Evolutionary conservation across 2,888 invertebrate species (phyloP).

Genomic region (Limnephilus marmoratus): DNA sequence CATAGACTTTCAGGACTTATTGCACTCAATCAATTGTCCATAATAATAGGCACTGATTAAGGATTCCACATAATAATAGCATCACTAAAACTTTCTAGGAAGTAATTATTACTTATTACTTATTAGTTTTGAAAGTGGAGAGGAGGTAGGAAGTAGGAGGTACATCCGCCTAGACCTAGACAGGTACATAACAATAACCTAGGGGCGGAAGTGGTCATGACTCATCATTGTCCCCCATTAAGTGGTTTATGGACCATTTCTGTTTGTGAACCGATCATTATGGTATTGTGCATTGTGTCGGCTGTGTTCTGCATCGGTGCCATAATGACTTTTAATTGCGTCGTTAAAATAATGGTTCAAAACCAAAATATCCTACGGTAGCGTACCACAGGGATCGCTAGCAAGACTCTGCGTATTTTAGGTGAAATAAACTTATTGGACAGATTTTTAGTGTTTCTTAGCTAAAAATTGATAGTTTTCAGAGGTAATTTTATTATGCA

Average conservation of each 20-base stretch:
- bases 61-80: not conserved
- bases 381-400: not conserved
- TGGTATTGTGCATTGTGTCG: conserved; percentile 10
- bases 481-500: no score
- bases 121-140: not conserved
- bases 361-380: not conserved
- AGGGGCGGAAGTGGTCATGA: conserved; percentile 46
- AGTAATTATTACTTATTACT: not conserved
- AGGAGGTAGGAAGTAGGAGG: not conserved
- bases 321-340: conserved; percentile 44
- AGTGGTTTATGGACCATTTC: conserved; percentile 46
- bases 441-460: not conserved
- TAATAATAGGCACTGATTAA: not conserved
- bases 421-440: not conserved
- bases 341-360: conserved; percentile 16
- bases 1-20: not conserved
- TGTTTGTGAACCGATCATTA: conserved; percentile 29
- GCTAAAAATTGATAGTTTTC: no score
- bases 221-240: conserved; percentile 20
- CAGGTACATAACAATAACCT: not conserved
- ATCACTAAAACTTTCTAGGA: not conserved
- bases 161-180: not conserved
- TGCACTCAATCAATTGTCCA: not conserved
- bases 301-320: conserved; percentile 41
- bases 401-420: not conserved